These are phyloP conservation scores for Brachionus sp. DNA, from an alignment of 1,140 invertebrate genomes.

Conservation along the genomic window DNA sequence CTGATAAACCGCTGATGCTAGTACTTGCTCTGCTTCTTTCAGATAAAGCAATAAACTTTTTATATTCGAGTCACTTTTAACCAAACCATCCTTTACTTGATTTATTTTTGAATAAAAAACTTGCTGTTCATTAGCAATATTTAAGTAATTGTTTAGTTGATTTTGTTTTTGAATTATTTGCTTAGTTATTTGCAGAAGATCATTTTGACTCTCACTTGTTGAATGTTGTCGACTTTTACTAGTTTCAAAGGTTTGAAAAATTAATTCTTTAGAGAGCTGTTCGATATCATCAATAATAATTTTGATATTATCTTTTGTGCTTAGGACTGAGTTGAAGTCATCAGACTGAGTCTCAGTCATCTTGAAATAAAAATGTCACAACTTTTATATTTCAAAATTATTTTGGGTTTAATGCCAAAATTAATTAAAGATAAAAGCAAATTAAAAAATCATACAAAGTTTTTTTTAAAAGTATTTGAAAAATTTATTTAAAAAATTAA, in stretches of 20 bases:
- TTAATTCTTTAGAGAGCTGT: not conserved
- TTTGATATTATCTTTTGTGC: constrained; percentile 28
- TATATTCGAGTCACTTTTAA: constrained; percentile 1
- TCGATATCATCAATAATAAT: constrained; percentile 28
- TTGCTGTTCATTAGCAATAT: constrained; percentile 11
- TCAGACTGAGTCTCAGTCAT: constrained; percentile 28
- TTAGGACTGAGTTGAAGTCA: constrained; percentile 25
- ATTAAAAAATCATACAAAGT: not conserved
- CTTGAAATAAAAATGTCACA: not conserved
- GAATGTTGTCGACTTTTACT: not conserved
- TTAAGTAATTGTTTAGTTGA: not conserved
- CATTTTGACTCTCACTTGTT: constrained; percentile 4
- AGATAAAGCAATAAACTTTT: constrained; percentile 35
- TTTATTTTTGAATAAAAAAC: not conserved
- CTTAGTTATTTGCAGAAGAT: constrained; percentile 20
- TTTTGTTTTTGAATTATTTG: constrained; percentile 39
- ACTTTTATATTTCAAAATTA: not conserved
- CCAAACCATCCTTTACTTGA: constrained; percentile 9
- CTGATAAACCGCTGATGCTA: constrained; percentile 41
- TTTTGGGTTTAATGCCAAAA: not conserved
- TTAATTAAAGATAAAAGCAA: not conserved
- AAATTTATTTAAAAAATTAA: constrained; percentile 8
- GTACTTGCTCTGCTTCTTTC: constrained; percentile 40
- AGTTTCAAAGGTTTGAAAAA: not conserved
- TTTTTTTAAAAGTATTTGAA: not conserved